These are phyloP conservation scores for Mactromeris polynyma DNA, from an alignment of 2,888 invertebrate genomes.

Conservation along the genomic window DNA sequence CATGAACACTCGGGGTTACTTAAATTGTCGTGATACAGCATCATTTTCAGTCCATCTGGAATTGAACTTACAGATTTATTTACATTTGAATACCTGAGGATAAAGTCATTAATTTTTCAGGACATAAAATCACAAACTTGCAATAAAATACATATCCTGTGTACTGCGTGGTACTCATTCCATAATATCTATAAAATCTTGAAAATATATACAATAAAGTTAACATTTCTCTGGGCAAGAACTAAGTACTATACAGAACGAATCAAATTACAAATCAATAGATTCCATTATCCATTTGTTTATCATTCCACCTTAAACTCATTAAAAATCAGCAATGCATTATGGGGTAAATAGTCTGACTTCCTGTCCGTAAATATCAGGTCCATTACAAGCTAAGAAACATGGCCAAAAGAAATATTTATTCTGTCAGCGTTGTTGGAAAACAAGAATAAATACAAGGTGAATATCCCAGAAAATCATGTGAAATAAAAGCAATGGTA, in stretches of 20 bases:
- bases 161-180: too few species aligned
- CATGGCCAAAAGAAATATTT: constrained; percentile 61
- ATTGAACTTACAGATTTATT: too few species aligned
- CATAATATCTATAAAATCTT: neutral
- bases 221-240: neutral
- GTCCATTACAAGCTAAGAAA: constrained; percentile 41
- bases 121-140: too few species aligned
- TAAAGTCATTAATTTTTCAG: too few species aligned
- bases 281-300: constrained; percentile 49
- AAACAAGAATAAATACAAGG: neutral
- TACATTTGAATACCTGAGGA: too few species aligned
- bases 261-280: constrained; percentile 28
- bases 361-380: constrained; percentile 44
- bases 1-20: too few species aligned
- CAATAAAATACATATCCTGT: too few species aligned
- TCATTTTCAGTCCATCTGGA: too few species aligned
- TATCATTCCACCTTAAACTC: constrained; percentile 47
- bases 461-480: neutral
- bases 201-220: neutral
- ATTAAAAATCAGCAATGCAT: constrained; percentile 55
- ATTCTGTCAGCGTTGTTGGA: constrained; percentile 15
- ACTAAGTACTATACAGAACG: neutral
- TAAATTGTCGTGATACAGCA: too few species aligned
- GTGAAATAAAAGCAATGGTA: neutral
- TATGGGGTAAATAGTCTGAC: constrained; percentile 48